Conservation (phyloP, 2,113 vertebrate species). For the Cololabis saira region DNA sequence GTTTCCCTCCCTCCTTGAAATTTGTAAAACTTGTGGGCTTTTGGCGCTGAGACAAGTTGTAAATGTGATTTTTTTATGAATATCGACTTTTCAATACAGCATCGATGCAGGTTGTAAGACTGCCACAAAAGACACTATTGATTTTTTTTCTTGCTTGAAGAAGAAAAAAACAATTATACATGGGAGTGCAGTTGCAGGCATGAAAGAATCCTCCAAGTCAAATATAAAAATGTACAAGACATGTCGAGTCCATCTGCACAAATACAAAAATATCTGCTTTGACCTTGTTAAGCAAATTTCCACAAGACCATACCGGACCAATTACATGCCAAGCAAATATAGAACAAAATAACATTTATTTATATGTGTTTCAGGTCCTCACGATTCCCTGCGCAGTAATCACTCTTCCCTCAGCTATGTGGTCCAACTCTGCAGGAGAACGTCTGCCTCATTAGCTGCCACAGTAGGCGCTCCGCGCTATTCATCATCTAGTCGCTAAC, state of each 20-base stretch:
- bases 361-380: background rate
- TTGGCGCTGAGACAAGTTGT: no score
- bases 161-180: background rate
- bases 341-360: background rate
- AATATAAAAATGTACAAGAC: background rate
- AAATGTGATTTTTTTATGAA: no score
- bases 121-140: background rate
- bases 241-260: background rate
- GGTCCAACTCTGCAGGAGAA: slow-evolving; percentile 2
- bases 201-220: background rate
- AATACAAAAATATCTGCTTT: background rate
- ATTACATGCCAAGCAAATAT: background rate
- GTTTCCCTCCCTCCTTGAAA: no score
- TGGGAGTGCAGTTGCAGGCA: background rate
- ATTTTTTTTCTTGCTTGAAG: background rate
- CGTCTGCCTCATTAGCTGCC: background rate
- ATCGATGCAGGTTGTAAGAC: no score
- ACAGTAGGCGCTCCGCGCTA: background rate
- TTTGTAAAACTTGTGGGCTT: no score
- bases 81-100: no score
- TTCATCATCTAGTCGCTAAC: background rate
- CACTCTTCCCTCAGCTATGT: background rate
- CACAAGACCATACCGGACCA: background rate
- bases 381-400: background rate
- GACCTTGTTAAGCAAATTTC: background rate